Evolutionary conservation across 2,113 vertebrate genomes (phyloP), one percentile per base, ranked within the genome.

Genomic region (Chloebia gouldiae): DNA sequence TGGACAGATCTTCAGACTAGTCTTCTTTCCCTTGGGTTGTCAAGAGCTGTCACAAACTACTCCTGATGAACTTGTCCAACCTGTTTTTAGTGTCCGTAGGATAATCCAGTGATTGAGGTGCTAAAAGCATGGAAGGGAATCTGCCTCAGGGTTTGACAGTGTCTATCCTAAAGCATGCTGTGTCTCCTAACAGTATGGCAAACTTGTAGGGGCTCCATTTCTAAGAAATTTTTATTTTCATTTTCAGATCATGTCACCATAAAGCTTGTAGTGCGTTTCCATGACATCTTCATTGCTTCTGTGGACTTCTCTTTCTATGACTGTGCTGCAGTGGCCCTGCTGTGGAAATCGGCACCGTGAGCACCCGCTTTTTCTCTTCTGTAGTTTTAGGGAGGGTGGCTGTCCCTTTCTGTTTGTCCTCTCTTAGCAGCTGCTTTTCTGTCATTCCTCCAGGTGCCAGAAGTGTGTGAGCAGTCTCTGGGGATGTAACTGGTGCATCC

Each of bases 401-500:
- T 78, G 27, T 73, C 37, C 45, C 31, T 47, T 92, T 37, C 73
- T 75, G 80, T 13, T 47, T 2, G 4, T 69, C 57, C 45, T 28
- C 2, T 61, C 78, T 86, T 25, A 94, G 76, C 33, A 80, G 42
- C 71, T 93, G 64, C 69, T 84, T 80, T 91, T 73, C 30, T 88
- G 2, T 91, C 25, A 0, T 66, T 86, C 22, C 51, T 96, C 42
- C 94, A 99, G 99, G 76, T 99, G 99, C 93, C 99, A 97, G 57
- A 98, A 98, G 65, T 99, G 99, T 24, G 99, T 99, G 93, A 97
- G 98, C 96, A 99, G 99, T 95, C 98, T 88, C 49, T 99, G 99
- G 99, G 98, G 99, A 39, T 99, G 99, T 93, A 99, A 99, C 96
- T 99, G 99, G 99, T 99, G 99, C 24, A 97, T 99, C 88, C 99